These are phyloP conservation scores for Galerucella calmariensis DNA, from an alignment of 2,888 invertebrate species.

Conservation along the genomic window DNA sequence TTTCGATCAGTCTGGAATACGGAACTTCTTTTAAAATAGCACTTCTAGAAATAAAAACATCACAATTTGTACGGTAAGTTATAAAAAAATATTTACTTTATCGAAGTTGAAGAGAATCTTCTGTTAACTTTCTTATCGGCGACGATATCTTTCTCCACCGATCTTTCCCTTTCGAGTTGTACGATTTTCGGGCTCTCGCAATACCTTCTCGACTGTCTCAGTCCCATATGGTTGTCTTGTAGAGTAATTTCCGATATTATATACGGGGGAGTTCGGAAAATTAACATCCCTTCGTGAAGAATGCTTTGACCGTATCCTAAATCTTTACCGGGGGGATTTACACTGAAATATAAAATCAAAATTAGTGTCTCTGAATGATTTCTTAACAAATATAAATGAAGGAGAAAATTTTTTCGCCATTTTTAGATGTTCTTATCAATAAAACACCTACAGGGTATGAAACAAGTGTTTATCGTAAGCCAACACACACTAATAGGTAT, in stretches of 20 bases:
- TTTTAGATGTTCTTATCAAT: too few species aligned
- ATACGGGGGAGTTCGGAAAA: constrained; percentile 92
- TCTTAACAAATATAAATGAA: too few species aligned
- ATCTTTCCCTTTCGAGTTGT: constrained; percentile 51
- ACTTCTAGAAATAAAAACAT: constrained; percentile 50
- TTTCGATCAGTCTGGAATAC: constrained; percentile 81
- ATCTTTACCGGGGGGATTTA: constrained; percentile 82
- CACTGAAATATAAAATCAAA: constrained; percentile 63
- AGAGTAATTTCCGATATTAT: constrained; percentile 81
- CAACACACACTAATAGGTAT: too few species aligned
- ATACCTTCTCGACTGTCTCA: constrained; percentile 40
- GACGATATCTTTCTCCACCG: constrained; percentile 54
- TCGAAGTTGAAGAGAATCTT: constrained; percentile 74
- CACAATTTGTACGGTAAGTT: constrained; percentile 23
- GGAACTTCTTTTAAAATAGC: constrained; percentile 73
- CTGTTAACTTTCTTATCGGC: constrained; percentile 63
- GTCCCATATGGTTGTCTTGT: constrained; percentile 70
- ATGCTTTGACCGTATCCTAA: constrained; percentile 96
- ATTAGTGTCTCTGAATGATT: too few species aligned
- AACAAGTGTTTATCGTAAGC: too few species aligned
- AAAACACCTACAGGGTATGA: too few species aligned
- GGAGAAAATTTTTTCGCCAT: too few species aligned
- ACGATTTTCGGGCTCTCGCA: constrained; percentile 52
- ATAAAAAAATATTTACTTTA: constrained; percentile 61
- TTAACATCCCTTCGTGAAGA: constrained; percentile 84